phyloP scores from a whole-genome alignment of 2,888 invertebrate species.

The Arenicola marina region DNA sequence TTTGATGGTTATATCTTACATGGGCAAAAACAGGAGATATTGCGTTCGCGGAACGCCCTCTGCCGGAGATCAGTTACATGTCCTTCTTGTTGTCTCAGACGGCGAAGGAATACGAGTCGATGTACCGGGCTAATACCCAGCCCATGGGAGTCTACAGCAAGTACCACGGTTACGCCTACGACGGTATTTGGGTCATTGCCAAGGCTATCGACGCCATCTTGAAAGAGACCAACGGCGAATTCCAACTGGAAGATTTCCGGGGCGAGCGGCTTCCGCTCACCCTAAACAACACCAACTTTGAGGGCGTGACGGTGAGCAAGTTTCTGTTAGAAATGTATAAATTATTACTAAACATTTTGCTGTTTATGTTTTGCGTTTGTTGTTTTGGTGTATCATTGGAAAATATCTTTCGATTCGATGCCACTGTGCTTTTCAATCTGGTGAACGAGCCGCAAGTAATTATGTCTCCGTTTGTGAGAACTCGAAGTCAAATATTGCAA shows the following conservation, averaged over 20 bases:
- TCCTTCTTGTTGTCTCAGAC: conserved; percentile 16
- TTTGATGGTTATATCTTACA: no score
- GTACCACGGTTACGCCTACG: conserved; percentile 97
- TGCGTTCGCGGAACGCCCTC: not conserved
- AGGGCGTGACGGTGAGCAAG: conserved; percentile 71
- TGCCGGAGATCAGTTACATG: no score
- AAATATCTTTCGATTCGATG: no score
- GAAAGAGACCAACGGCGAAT: conserved; percentile 12
- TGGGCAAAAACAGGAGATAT: not conserved
- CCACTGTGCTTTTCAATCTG: no score
- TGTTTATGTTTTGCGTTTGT: not conserved
- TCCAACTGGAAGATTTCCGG: conserved; percentile 22
- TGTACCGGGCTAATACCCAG: conserved; percentile 82
- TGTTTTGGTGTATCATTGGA: no score
- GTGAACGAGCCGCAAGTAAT: no score
- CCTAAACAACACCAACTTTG: conserved; percentile 88
- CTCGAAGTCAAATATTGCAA: no score
- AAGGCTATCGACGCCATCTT: conserved; percentile 90
- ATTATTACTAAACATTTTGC: not conserved
- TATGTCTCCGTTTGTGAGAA: no score
- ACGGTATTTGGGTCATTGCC: conserved; percentile 98
- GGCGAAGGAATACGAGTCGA: conserved; percentile 59
- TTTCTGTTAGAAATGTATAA: not conserved
- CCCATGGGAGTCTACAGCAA: conserved; percentile 84
- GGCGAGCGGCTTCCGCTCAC: conserved; percentile 64